Evolutionary conservation across 2,797 vertebrate genomes (phyloP).

Genomic region (Fistularia tabacaria): DNA sequence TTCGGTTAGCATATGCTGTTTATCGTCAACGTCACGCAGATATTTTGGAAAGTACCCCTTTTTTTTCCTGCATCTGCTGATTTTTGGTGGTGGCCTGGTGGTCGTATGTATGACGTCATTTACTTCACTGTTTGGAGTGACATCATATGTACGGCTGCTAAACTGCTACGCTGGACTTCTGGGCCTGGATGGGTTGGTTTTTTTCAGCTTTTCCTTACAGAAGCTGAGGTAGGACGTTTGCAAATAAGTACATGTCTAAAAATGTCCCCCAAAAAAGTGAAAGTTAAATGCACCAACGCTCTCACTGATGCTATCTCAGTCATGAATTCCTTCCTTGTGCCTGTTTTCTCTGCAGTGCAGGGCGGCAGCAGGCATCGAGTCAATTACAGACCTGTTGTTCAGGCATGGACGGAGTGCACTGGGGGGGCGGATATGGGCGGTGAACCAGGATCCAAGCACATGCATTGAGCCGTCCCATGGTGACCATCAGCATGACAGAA

Average conservation of each 20-base stretch:
- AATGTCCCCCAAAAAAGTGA: not conserved
- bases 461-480: slow-evolving; percentile 63
- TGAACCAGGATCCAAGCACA: slow-evolving; percentile 62
- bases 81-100: slow-evolving; percentile 89
- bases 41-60: not conserved
- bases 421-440: slow-evolving; percentile 43
- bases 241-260: not conserved
- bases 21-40: too few species aligned
- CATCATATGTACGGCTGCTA: slow-evolving; percentile 98
- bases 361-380: slow-evolving; percentile 26
- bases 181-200: slow-evolving; percentile 7
- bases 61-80: slow-evolving; percentile 11
- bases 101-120: slow-evolving; percentile 98
- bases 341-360: slow-evolving; percentile 51
- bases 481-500: slow-evolving; percentile 57
- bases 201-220: slow-evolving; percentile 1
- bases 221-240: slow-evolving; percentile 12
- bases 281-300: not conserved
- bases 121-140: slow-evolving; percentile 95
- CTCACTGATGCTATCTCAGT: not conserved
- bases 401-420: slow-evolving; percentile 44
- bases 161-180: slow-evolving; percentile 90
- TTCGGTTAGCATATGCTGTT: too few species aligned
- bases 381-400: slow-evolving; percentile 51
- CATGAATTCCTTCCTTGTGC: not conserved